Base-by-base conservation (phyloP, 2,113 vertebrate genomes). In the Meles meles region DNA sequence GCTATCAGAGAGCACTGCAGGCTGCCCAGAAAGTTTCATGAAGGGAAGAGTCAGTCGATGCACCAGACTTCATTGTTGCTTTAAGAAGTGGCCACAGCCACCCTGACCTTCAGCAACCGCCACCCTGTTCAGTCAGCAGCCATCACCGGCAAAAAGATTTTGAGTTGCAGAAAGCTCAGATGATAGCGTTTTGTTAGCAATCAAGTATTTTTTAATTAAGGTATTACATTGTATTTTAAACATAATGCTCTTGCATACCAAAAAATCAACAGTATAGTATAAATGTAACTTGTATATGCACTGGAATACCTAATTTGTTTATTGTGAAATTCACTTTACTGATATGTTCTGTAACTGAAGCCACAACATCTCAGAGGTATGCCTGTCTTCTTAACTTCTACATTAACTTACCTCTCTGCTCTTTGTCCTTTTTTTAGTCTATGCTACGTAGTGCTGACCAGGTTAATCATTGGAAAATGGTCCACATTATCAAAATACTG, bases 391-490 rank as follows among this genome's bases (percentile, higher is more conserved):
- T 82, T 80, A 52, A n/a, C 39, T 31, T 42, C 5, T 88, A 42
- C 1, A 34, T 47, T 93, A n/a, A 63, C 25, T 93, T 94, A 18
- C 47, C 72, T 86, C 34, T 72, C 15, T 95, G 52, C 11, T 55
- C 81, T 94, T 21, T 18, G 6, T 85, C 6, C 39, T 44, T 39
- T 92, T 72, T 44, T 87, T 15, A 72, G 11, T 92, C 21, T 15
- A 6, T 63, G 15, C 31, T 79, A 5, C 72, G 5, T 89, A 49
- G 55, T 86, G 23, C 34, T 95, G 17, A 74, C 52, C 95, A 59
- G 29, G 13, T 95, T 85, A 93, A 44, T 97, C 31, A 84, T 97
- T 44, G 31, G 14, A 72, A 92, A 87, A 74, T 93, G 31, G 1
- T 80, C 17, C 57, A 71, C 59, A 72, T 83, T 21, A 7, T 93